Conservation (phyloP, 1,140 invertebrate genomes). For the Sinella curviseta region DNA sequence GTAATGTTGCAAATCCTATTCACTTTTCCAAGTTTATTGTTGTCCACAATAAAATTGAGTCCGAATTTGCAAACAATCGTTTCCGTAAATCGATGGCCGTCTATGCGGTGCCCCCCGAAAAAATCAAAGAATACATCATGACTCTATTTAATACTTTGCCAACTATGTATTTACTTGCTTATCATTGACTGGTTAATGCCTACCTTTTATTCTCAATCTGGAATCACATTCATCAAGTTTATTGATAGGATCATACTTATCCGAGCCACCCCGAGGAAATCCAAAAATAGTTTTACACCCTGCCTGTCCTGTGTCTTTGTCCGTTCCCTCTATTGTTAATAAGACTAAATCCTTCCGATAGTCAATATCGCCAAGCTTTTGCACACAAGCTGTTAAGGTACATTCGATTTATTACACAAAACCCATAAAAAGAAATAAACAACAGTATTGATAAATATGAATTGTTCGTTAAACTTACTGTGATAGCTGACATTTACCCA, state of each 20-base stretch:
- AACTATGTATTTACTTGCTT: no score
- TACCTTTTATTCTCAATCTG: not conserved
- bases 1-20: slow-evolving; percentile 32
- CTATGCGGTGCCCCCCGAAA: not conserved
- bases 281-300: not conserved
- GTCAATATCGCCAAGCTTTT: no score
- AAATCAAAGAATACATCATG: no score
- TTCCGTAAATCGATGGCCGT: not conserved
- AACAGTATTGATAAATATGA: no score
- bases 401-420: no score
- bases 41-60: not conserved
- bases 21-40: not conserved
- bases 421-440: not conserved
- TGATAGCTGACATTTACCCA: not conserved
- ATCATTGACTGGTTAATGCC: no score
- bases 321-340: not conserved
- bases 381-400: no score
- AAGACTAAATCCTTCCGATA: not conserved
- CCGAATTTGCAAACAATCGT: not conserved
- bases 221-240: not conserved
- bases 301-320: not conserved
- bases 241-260: no score
- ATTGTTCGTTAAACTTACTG: no score
- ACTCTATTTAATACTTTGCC: no score
- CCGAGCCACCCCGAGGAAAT: not conserved